Evolutionary conservation across 2,113 vertebrate genomes (phyloP), one percentile per base, ranked within the genome.

Genomic region (Donacobius atricapilla): DNA sequence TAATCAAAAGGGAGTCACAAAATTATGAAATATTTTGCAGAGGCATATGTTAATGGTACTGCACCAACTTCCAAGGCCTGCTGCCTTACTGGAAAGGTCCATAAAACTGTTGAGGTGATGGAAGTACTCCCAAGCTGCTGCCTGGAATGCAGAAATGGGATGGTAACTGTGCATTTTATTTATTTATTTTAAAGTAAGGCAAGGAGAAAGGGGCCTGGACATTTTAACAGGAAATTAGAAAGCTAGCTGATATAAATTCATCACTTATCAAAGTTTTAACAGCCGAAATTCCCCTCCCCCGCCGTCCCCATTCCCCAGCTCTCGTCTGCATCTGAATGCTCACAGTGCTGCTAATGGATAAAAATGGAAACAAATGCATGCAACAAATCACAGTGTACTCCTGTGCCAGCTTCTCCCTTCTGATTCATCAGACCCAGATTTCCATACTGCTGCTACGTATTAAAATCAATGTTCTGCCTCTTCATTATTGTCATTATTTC

Each of bases 1-100:
- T 96, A 85, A 97, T 92, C 95, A 97, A 95, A 97, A 94, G 80
- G 92, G 96, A 97, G 60, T 95, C 95, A 89, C 75, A 95, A 92
- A 95, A 91, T 24, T n/a, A 95, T 86, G 77, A 97, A 91, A 77
- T 80, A 93, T 79, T 96, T 89, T 57, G 12, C 87, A 94, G 87
- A 96, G 81, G 66, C 84, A 53, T 94, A 96, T 96, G 94, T 78
- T 97, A 96, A 98, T 84, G 50, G 82, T 81, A 94, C 69, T 85
- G 65, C 83, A 95, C 81, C 92, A 96, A 88, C 70, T 61, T 56
- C 64, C 50, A 93, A 92, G 95, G 87, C 79, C 75, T 51, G n/a
- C 48, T 47, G 80, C 87, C 68, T 97, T 89, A 87, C 51, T 27
- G 16, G 81, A 93, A 97, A 96, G 70, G 68, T 73, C 56, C 88